Conservation (phyloP, 2,888 invertebrate species). For the Timema cristinae region DNA sequence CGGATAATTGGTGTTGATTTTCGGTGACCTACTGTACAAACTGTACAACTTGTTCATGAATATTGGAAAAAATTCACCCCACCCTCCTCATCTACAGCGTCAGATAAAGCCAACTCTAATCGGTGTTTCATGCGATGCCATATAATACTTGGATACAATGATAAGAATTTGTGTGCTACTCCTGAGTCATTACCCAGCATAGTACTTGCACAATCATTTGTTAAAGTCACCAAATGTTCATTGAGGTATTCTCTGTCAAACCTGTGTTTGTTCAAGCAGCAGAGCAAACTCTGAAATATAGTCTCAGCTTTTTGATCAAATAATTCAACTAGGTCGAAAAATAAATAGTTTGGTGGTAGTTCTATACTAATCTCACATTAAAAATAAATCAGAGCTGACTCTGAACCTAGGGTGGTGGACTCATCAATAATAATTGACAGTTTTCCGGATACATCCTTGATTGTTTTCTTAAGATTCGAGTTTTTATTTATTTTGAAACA, state of each 20-base stretch:
- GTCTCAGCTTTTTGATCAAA: slow-evolving; percentile 2
- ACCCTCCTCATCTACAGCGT: background rate
- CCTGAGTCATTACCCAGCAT: too few species aligned
- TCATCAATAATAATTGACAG: slow-evolving; percentile 2
- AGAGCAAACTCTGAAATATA: background rate
- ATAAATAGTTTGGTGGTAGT: background rate
- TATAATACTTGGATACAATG: too few species aligned
- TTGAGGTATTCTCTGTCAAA: too few species aligned
- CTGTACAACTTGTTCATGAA: background rate
- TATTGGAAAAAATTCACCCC: background rate
- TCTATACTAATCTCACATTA: background rate
- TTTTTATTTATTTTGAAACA: background rate
- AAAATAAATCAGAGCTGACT: background rate
- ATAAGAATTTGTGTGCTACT: too few species aligned
- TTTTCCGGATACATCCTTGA: background rate
- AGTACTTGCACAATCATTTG: too few species aligned
- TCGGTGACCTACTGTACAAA: background rate
- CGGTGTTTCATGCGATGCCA: too few species aligned
- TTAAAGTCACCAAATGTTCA: too few species aligned
- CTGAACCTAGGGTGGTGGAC: background rate
- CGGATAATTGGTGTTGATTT: background rate
- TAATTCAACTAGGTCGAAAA: background rate
- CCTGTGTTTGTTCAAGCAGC: background rate
- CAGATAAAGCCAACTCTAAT: background rate
- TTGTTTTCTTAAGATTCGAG: background rate